Evolutionary conservation across 2,888 invertebrate species (phyloP), one percentile per base, ranked within the genome.

Genomic region (Octodonta nipae): DNA sequence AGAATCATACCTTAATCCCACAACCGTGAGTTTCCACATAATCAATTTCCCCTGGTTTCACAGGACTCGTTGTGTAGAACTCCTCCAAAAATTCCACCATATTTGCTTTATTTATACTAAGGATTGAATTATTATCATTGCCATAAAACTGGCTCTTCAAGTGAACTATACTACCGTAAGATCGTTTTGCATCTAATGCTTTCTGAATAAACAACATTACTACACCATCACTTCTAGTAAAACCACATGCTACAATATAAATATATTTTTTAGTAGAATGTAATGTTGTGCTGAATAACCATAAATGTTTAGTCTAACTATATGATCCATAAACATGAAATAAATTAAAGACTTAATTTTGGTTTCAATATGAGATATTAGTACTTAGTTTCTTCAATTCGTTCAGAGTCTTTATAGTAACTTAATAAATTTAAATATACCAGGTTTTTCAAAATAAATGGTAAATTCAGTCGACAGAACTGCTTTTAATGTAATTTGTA

Each of bases 151-250:
- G 65, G 8, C 66, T 65, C 31, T 68, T 67, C 5, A 68, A 64
- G 43, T 74, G 69, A 11, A 75, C 50, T 6, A 75, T 51, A 15
- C 65, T 64, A 4, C 68, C 67, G 43, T 73, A 73, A 3, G 61
- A 51, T 28, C 73, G 51, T 42, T 58, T 65, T 1, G 71, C 69
- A 31, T 59, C 56, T n/a, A 56, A 51, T 3, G 62, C 74, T 44
- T 75, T 78, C 57, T 89, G 87, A 10, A 89, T 55, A 47, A 77
- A 78, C 28, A 81, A 54, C 0, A 78, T 75, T 2, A 75, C 75
- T 2, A 85, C 66, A 1, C 84, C 78, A 57, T 89, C 89, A 22
- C 84, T 77, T n/a, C 88, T 73, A 0, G 76, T 79, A 51, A 88
- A 89, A 0, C 89, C 88, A 45, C 75, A 71, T 17, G 83, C 86